A percentile compares a stretch with the other conserved stretches of the same genome.
phyloP scores from a whole-genome alignment of 2,888 invertebrate genomes.

The Physocephala rufipes region DNA sequence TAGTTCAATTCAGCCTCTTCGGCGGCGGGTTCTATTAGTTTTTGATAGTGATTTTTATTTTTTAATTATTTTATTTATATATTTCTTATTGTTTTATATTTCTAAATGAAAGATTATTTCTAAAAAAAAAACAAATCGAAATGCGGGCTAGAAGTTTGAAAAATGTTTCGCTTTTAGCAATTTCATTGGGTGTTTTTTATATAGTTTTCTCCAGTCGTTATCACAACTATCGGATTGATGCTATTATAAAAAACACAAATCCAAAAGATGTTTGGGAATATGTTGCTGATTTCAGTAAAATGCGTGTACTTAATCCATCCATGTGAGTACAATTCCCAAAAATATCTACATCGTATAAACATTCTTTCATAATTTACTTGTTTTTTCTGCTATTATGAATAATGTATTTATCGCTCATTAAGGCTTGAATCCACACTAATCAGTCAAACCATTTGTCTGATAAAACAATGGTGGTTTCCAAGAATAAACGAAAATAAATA shows the following conservation, averaged over 20 bases:
- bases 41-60: neutral
- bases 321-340: constrained; percentile 69
- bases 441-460: too few species aligned
- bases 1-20: constrained; percentile 18
- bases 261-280: constrained; percentile 76
- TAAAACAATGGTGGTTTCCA: too few species aligned
- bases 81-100: neutral
- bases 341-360: too few species aligned
- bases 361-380: too few species aligned
- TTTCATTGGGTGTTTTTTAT: constrained; percentile 52
- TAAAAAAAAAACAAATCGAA: constrained; percentile 47
- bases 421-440: too few species aligned
- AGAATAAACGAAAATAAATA: too few species aligned
- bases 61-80: too few species aligned
- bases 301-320: constrained; percentile 76
- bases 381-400: too few species aligned
- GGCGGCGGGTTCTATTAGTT: neutral
- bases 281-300: constrained; percentile 79
- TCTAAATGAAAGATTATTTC: too few species aligned
- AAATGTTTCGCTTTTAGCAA: constrained; percentile 46
- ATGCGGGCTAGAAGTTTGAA: constrained; percentile 53
- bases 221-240: constrained; percentile 66
- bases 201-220: constrained; percentile 57
- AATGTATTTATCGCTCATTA: too few species aligned
- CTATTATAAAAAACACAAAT: constrained; percentile 68